Evolutionary conservation across 2,888 invertebrate genomes (phyloP), one percentile per base, ranked within the genome.

Genomic region (Pteria penguin): DNA sequence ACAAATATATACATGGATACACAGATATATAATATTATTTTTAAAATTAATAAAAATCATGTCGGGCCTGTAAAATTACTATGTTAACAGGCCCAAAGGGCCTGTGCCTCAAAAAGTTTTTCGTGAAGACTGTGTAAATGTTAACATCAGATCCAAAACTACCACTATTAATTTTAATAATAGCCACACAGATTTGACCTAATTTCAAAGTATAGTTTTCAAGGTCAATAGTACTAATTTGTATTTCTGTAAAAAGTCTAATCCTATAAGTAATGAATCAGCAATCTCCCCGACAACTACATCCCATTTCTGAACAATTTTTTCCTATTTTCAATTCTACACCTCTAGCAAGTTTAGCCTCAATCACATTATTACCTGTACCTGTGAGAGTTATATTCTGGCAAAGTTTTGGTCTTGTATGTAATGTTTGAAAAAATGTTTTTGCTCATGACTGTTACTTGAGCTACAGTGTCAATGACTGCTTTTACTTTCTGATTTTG

Each of bases 381-480:
- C 61, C 61, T 29, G 22, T 61, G 8, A 27, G 29, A 11, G 8
- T 57, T 11, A 57, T 22, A 57, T 57, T 22, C 22, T 57, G 11
- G 8, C 24, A 5, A 57, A 57, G 57, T 18, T n/a, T 31, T 57
- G 52, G 33, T 22, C 55, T 57, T 27, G 31, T 1, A 4, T 3
- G 11, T 8, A 55, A 14, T 14, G 54, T 5, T 4, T 8, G 32
- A 36, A 60, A 5, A 60, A 36, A 26, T 68, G 26, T 11, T n/a
- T 31, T 1, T 32, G 27, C 1, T 62, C n/a, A n/a, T 11, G 4
- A 66, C 66, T 11, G 66, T 29, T 18, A 66, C 55, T 54, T 54
- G 66, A n/a, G 66, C 66, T 54, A 54, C 55, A 1, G 65, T 65
- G 32, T 65, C 65, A 5, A 65, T 36, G 3, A 65, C 65, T 24